Percentiles rank a stretch among this genome's conserved stretches.
These are phyloP conservation scores for Tillus elongatus DNA, from an alignment of 2,888 invertebrate genomes.

Conservation along the genomic window DNA sequence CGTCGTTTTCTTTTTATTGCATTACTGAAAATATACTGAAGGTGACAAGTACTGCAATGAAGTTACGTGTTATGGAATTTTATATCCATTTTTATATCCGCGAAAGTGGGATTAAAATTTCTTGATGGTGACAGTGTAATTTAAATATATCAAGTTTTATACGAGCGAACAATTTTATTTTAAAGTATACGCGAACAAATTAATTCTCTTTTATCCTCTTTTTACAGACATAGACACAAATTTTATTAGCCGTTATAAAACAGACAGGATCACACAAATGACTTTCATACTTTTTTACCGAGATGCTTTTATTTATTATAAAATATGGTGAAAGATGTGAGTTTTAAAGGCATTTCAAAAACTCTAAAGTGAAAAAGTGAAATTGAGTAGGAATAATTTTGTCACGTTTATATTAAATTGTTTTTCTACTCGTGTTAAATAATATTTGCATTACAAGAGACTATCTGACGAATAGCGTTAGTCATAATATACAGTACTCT, in stretches of 20 bases:
- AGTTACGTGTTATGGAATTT: constrained; percentile 42
- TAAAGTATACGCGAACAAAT: constrained; percentile 12
- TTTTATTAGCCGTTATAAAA: constrained; percentile 10
- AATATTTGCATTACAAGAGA: too few species aligned
- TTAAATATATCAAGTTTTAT: constrained; percentile 37
- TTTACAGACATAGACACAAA: constrained; percentile 14
- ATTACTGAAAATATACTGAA: constrained; percentile 41
- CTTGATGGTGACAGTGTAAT: constrained; percentile 37
- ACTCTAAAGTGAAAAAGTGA: too few species aligned
- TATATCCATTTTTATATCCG: constrained; percentile 41
- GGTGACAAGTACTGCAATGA: constrained; percentile 41
- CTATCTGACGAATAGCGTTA: too few species aligned
- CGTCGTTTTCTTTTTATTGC: constrained; percentile 42
- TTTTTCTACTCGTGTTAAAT: too few species aligned
- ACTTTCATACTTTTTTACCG: too few species aligned
- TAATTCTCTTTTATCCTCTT: constrained; percentile 14
- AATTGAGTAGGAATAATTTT: too few species aligned
- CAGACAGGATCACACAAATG: too few species aligned
- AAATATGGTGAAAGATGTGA: too few species aligned
- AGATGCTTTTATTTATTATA: too few species aligned
- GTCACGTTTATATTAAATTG: too few species aligned
- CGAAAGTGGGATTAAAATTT: constrained; percentile 41
- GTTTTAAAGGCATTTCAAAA: too few species aligned
- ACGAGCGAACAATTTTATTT: constrained; percentile 10
- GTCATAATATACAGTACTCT: too few species aligned